Conservation (phyloP, 2,888 invertebrate species). For the Drosophila subsilvestris region DNA sequence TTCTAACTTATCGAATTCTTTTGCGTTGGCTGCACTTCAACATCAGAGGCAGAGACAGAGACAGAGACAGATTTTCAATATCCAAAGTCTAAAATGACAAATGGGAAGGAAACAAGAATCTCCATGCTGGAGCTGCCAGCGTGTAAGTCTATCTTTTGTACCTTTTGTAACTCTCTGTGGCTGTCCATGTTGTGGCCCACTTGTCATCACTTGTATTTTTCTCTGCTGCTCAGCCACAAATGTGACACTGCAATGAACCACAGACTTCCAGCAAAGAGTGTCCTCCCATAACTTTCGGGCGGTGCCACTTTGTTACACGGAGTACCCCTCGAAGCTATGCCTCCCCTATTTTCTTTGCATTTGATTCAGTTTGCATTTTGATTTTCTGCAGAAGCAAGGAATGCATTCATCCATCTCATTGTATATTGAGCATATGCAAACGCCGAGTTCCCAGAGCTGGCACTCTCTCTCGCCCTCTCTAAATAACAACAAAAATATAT, state of each 20-base stretch:
- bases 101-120: not conserved
- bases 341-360: not conserved
- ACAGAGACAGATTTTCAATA: not conserved
- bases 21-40: conserved; percentile 1
- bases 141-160: not conserved
- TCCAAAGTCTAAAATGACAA: not conserved
- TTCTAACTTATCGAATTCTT: conserved; percentile 60
- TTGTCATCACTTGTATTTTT: conserved; percentile 1
- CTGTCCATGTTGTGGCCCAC: conserved; percentile 3
- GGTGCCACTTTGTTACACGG: not conserved
- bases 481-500: not conserved
- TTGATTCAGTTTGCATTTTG: conserved; percentile 18
- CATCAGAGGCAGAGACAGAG: too few species aligned
- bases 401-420: not conserved
- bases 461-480: too few species aligned
- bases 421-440: not conserved
- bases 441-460: not conserved
- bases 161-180: conserved; percentile 6
- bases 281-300: not conserved
- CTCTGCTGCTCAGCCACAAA: conserved; percentile 15
- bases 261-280: not conserved
- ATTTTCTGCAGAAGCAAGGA: conserved; percentile 8
- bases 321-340: not conserved
- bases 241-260: conserved; percentile 26
- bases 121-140: not conserved